Base-by-base conservation (phyloP, 2,888 invertebrate genomes). In the Cephus pulcher region DNA sequence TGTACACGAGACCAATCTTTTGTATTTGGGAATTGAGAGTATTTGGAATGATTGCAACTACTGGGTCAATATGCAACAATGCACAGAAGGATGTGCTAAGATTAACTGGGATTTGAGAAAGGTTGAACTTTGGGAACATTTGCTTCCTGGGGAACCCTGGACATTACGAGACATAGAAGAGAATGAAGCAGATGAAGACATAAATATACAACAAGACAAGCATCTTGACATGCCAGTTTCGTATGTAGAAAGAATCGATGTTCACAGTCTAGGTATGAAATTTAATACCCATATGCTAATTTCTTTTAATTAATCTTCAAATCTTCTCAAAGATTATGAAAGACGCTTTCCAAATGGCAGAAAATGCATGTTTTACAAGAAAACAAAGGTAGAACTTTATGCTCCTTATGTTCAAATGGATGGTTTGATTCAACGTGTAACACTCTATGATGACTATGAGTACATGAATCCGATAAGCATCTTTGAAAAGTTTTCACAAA, bases 31-130 rank as follows among this genome's bases (percentile, higher is more conserved):
- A 1, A 93, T 98, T 6, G 97, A 98, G 88, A 95, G 96, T 83
- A 92, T 98, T 76, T 98, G 98, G 95, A 97, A 98, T 87, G 92
- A 97, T 87, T 92, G 93, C 76, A 98, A 98, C 92, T 98, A 97
- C 90, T 97, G 96, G 93, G 93, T 95, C 0, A 95, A 96, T 86
- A 91, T 95, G 86, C 96, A 96, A 90, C 92, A 92, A 9, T 93
- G 93, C 77, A 87, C 90, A 0, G 88, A 91, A 4, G 93, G 93
- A 12, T 92, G 95, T 1, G 90, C 90, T 11, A 89, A 92, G 0
- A 87, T 96, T 6, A 93, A 93, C 81, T 96, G 95, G 92, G 94
- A 96, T 83, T 91, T 97, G 0, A 88, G 89, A 0, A 93, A 95
- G 75, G 84, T 93, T 0, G 86, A 89, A 0, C 93, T 94, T 79